These are phyloP conservation scores for Barbus barbus DNA, from an alignment of 2,113 vertebrate genomes.

Conservation along the genomic window DNA sequence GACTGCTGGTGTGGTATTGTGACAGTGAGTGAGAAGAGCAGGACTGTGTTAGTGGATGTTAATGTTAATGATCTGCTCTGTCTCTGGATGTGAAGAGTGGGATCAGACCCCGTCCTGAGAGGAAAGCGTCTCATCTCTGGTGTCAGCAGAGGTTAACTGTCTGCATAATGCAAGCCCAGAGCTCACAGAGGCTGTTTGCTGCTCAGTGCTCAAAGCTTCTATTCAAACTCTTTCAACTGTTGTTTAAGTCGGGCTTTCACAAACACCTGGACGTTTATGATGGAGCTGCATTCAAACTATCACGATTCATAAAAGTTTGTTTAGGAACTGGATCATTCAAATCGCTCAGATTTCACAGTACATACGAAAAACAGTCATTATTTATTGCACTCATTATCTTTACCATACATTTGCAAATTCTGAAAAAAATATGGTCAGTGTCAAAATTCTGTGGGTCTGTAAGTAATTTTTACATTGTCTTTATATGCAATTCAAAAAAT, in stretches of 20 bases:
- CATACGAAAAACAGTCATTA: too few species aligned
- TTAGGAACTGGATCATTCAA: too few species aligned
- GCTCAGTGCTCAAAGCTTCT: neutral
- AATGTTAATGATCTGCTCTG: neutral
- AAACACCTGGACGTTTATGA: neutral
- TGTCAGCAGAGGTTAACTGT: neutral
- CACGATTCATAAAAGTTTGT: neutral
- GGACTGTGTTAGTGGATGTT: neutral
- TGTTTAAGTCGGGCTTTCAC: neutral
- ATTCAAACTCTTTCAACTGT: neutral
- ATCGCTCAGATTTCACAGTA: too few species aligned
- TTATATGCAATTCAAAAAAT: too few species aligned
- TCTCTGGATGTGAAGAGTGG: neutral
- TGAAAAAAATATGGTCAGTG: too few species aligned
- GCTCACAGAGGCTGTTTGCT: neutral
- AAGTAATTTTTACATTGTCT: too few species aligned
- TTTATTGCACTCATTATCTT: too few species aligned
- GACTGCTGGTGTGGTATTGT: too few species aligned
- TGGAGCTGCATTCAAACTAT: neutral
- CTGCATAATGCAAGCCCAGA: neutral
- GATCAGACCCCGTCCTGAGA: neutral
- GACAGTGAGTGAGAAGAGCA: too few species aligned
- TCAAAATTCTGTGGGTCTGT: too few species aligned
- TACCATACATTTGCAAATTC: too few species aligned
- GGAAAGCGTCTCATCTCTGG: neutral